Percentiles rank a stretch among this genome's conserved stretches.
Evolutionary conservation across 2,888 invertebrate species (phyloP).

Genomic region (Esperia sulphurella): DNA sequence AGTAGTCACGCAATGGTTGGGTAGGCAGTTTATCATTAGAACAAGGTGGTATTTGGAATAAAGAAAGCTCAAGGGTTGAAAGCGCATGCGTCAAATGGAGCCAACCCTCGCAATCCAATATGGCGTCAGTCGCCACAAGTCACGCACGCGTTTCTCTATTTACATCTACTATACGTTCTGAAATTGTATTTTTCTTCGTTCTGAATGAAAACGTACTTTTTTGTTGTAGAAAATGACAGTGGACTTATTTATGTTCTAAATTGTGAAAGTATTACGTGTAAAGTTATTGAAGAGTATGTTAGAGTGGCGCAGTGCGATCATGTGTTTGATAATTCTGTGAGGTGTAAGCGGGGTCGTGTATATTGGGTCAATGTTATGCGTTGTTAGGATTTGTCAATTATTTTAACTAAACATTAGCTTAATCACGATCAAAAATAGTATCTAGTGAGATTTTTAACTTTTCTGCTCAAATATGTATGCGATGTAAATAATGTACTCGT

Average conservation of each 20-base stretch:
- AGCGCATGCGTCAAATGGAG: constrained; percentile 60
- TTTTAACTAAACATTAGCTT: background rate
- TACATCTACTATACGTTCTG: constrained; percentile 30
- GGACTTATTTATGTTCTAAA: background rate
- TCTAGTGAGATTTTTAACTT: background rate
- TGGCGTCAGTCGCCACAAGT: constrained; percentile 70
- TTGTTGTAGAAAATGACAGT: constrained; percentile 8
- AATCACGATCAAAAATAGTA: background rate
- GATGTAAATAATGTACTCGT: no score
- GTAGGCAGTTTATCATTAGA: constrained; percentile 4
- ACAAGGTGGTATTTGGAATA: constrained; percentile 20
- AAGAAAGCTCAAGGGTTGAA: constrained; percentile 42
- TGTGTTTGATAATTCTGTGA: constrained; percentile 42
- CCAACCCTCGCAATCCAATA: constrained; percentile 68
- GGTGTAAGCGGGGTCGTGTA: constrained; percentile 26
- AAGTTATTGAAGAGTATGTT: background rate
- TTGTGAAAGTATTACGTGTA: background rate
- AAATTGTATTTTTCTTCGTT: constrained; percentile 14
- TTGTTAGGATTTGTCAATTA: constrained; percentile 13
- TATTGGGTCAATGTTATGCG: constrained; percentile 40
- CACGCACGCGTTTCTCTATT: constrained; percentile 65
- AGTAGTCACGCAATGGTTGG: constrained; percentile 27
- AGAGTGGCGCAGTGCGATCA: constrained; percentile 53
- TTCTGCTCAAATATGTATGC: background rate
- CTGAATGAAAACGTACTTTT: constrained; percentile 15